Evolutionary conservation across 1,140 invertebrate species (phyloP), one percentile per base, ranked within the genome.

Genomic region (Drosophila tsacasi): DNA sequence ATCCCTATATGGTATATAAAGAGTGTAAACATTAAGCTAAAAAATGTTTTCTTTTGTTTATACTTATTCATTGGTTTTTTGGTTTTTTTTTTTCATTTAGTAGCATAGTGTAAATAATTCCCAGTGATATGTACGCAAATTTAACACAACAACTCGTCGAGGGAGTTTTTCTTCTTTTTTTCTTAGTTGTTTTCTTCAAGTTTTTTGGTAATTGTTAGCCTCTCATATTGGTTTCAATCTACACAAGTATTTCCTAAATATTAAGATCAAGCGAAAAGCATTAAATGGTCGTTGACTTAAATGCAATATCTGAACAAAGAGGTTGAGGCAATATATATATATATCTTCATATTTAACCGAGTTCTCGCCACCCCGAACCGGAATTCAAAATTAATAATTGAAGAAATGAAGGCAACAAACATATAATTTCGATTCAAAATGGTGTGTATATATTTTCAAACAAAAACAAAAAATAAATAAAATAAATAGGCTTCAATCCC

Each of bases 41-140:
- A 73, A 72, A 73, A 39, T 32, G 23, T 23, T 35, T 46, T 19
- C 17, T 30, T 52, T 47, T 23, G 44, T 23, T 39, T 35, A 9
- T 57, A 60, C 23, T 25, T 25, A 39, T 55, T 19, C 10, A 19
- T 15, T 46, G 8, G 8, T 32, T 60, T 19, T 19, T 10, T 61
- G n/a, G 49, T 25, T 7, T 19, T 37, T 42, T 60, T 25, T 7
- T 19, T 37, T 42, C 21, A n/a, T 69, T 55, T 73, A 19, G 68
- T 73, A 77, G 65, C 72, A 57, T 68, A 65, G 76, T 84, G 81
- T 83, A 84, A 84, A 84, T 85, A 84, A 85, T 84, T 84, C 64
- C 83, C 78, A 84, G 78, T 84, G 82, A 84, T 84, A 84, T 84
- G 82, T 84, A 81, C 82, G 82, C 73, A 84, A 84, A 85, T 85